Evolutionary conservation across 2,888 invertebrate genomes (phyloP).

Genomic region (Kuschelorhynchus macadamiae): DNA sequence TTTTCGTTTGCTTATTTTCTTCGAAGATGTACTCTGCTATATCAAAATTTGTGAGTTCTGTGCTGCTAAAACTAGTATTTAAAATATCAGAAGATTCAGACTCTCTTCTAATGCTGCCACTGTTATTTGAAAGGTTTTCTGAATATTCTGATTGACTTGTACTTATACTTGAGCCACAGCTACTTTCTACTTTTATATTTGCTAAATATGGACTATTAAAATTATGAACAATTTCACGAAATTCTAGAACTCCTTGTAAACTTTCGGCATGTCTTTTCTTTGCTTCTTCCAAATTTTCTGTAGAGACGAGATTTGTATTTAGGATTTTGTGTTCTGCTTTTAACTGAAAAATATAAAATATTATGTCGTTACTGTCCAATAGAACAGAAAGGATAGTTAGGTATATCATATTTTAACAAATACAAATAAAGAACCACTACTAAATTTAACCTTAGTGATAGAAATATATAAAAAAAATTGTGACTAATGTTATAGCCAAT

Average conservation of each 20-base stretch:
- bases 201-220: slow-evolving; percentile 4
- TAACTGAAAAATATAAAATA: slow-evolving; percentile 8
- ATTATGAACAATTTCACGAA: slow-evolving; percentile 26
- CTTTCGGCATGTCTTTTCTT: not conserved
- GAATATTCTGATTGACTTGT: slow-evolving; percentile 18
- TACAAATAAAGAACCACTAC: too few species aligned
- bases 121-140: slow-evolving; percentile 6
- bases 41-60: slow-evolving; percentile 54
- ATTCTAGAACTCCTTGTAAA: slow-evolving; percentile 26
- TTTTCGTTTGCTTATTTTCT: slow-evolving; percentile 37
- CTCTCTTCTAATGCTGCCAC: not conserved
- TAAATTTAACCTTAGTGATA: too few species aligned
- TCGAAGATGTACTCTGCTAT: slow-evolving; percentile 56
- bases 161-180: not conserved
- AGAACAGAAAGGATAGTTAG: too few species aligned
- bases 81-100: slow-evolving; percentile 39
- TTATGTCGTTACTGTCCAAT: too few species aligned
- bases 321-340: slow-evolving; percentile 11
- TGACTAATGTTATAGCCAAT: too few species aligned
- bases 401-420: too few species aligned
- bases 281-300: not conserved
- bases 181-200: slow-evolving; percentile 17
- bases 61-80: slow-evolving; percentile 41
- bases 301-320: not conserved
- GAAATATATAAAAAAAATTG: too few species aligned